These are phyloP conservation scores for Diloba caeruleocephala DNA, from an alignment of 2,888 invertebrate genomes.

Conservation along the genomic window DNA sequence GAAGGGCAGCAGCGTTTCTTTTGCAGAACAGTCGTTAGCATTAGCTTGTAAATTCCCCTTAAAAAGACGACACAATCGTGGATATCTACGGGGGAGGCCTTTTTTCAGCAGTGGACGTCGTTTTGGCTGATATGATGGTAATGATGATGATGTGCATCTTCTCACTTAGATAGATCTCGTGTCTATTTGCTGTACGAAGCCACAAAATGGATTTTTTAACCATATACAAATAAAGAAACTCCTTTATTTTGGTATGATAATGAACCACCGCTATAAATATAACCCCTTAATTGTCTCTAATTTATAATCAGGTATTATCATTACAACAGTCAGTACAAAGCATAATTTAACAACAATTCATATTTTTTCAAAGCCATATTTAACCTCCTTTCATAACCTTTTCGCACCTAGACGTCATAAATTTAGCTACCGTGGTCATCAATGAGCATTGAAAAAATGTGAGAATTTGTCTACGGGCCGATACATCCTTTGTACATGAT, in stretches of 20 bases:
- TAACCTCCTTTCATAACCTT: constrained; percentile 53
- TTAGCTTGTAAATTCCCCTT: too few relatives aligned
- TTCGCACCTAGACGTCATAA: constrained; percentile 71
- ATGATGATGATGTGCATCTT: too few relatives aligned
- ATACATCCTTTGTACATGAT: constrained; percentile 69
- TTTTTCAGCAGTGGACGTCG: too few relatives aligned
- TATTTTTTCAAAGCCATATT: constrained; percentile 37
- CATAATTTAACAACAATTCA: constrained; percentile 25
- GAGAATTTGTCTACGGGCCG: constrained; percentile 76
- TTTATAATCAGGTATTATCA: constrained; percentile 23
- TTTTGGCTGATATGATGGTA: too few relatives aligned
- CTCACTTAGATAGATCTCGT: too few relatives aligned
- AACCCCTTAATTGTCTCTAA: constrained; percentile 3
- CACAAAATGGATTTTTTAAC: too few relatives aligned
- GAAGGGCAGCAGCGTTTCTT: too few relatives aligned
- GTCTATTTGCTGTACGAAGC: too few relatives aligned
- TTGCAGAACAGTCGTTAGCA: too few relatives aligned
- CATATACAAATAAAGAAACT: too few relatives aligned
- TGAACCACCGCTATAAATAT: constrained; percentile 36
- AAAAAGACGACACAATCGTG: too few relatives aligned
- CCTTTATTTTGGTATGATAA: constrained; percentile 21
- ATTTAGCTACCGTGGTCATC: constrained; percentile 73
- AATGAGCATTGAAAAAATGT: constrained; percentile 69
- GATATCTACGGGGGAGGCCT: too few relatives aligned
- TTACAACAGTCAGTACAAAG: constrained; percentile 17